Conservation (phyloP, 2,797 vertebrate species). For the Clarias laeviceps region DNA sequence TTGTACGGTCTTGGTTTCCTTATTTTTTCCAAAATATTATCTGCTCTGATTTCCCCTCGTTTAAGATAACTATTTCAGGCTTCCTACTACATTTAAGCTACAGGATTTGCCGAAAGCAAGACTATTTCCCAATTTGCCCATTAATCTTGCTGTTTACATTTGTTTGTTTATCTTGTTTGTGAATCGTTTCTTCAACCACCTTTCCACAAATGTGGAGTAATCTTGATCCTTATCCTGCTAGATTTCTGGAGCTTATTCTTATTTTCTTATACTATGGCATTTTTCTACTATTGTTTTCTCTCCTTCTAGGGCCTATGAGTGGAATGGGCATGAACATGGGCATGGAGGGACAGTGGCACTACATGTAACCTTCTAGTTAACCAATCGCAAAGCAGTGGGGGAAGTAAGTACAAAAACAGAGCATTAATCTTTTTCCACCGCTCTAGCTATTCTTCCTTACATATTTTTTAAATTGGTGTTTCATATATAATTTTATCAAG, state of each 20-base stretch:
- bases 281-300: slow-evolving; percentile 80
- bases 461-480: slow-evolving; percentile 25
- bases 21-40: background rate
- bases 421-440: slow-evolving; percentile 67
- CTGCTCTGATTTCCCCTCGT: slow-evolving; percentile 43
- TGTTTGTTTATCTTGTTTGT: background rate
- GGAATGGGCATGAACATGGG: slow-evolving; percentile 99
- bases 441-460: background rate
- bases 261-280: slow-evolving; percentile 80
- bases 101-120: background rate
- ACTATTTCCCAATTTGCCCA: background rate
- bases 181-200: background rate
- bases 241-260: slow-evolving; percentile 27
- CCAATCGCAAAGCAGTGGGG: slow-evolving; percentile 95
- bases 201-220: slow-evolving; percentile 21
- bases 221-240: slow-evolving; percentile 36
- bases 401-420: slow-evolving; percentile 91
- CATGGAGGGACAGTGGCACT: slow-evolving; percentile 99
- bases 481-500: background rate
- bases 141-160: background rate
- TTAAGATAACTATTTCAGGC: slow-evolving; percentile 1
- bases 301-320: slow-evolving; percentile 96
- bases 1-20: background rate
- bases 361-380: slow-evolving; percentile 98
- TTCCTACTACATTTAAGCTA: background rate